Evolutionary conservation across 2,113 vertebrate genomes (phyloP).

Genomic region (Amazona guildingii): DNA sequence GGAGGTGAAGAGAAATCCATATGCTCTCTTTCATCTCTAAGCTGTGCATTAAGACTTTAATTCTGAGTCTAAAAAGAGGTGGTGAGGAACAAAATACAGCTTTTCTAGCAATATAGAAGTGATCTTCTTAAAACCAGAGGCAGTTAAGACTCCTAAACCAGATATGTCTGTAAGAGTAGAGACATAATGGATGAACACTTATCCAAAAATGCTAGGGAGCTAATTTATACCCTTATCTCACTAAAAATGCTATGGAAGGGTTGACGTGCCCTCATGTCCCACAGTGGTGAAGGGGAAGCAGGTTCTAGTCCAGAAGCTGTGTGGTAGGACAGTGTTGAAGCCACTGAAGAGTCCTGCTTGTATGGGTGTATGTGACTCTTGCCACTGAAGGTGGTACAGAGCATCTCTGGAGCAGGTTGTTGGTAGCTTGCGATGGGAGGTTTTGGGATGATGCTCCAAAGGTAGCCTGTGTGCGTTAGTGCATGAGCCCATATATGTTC

Average conservation of each 20-base stretch:
- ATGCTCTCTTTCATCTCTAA: neutral
- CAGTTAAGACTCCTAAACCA: neutral
- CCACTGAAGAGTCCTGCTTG: neutral
- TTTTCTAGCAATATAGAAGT: neutral
- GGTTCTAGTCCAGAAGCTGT: neutral
- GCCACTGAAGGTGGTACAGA: neutral
- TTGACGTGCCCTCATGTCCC: neutral
- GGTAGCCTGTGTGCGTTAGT: accelerated
- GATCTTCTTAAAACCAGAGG: neutral
- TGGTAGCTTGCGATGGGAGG: neutral
- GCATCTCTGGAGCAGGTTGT: neutral
- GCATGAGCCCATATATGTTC: neutral
- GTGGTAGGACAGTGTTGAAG: neutral
- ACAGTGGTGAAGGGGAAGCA: neutral
- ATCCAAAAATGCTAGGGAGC: neutral
- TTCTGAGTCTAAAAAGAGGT: neutral
- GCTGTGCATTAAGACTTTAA: neutral
- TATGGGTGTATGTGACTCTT: neutral
- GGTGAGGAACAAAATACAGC: neutral
- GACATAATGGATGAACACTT: neutral
- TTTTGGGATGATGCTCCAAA: neutral
- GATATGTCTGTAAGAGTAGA: neutral
- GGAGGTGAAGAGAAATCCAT: neutral
- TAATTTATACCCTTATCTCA: neutral
- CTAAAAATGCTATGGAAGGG: neutral